These are phyloP conservation scores for Opisthocomus hoazin DNA, from an alignment of 2,113 vertebrate species.

Conservation along the genomic window DNA sequence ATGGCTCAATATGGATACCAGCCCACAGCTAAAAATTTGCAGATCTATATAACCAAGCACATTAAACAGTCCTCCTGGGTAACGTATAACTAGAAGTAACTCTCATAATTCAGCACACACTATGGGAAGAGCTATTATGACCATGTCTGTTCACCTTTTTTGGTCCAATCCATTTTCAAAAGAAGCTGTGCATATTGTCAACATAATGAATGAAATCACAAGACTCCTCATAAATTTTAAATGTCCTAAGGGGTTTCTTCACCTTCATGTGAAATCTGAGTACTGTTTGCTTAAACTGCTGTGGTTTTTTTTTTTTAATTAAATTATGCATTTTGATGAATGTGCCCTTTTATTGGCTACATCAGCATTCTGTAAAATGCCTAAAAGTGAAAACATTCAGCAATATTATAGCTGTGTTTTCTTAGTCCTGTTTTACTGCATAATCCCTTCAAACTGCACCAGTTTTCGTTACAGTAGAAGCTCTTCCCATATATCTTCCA, in stretches of 20 bases:
- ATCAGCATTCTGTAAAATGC: slow-evolving; percentile 30
- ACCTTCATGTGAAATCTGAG: slow-evolving; percentile 36
- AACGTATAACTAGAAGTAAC: slow-evolving; percentile 50
- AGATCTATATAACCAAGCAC: slow-evolving; percentile 48
- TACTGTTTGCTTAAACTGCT: not conserved
- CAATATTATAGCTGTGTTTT: not conserved
- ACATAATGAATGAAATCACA: slow-evolving; percentile 55
- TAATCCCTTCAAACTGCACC: not conserved
- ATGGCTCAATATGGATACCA: slow-evolving; percentile 44
- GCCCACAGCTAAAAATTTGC: slow-evolving; percentile 58
- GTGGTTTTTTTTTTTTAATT: not conserved
- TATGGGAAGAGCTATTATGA: slow-evolving; percentile 23
- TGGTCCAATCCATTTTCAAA: slow-evolving; percentile 45
- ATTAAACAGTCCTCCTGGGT: slow-evolving; percentile 46
- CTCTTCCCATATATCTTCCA: not conserved
- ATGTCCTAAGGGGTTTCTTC: slow-evolving; percentile 17
- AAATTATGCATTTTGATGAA: slow-evolving; percentile 22
- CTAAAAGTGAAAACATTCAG: slow-evolving; percentile 31
- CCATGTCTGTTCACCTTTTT: slow-evolving; percentile 9
- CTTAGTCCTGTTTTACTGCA: not conserved
- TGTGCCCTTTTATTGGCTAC: not conserved
- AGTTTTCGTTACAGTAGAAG: not conserved
- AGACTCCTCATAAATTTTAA: slow-evolving; percentile 42
- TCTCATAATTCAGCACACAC: slow-evolving; percentile 40
- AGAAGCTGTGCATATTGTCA: slow-evolving; percentile 45